Conservation (phyloP, 2,888 invertebrate species). For the Octonoba sinensis region DNA sequence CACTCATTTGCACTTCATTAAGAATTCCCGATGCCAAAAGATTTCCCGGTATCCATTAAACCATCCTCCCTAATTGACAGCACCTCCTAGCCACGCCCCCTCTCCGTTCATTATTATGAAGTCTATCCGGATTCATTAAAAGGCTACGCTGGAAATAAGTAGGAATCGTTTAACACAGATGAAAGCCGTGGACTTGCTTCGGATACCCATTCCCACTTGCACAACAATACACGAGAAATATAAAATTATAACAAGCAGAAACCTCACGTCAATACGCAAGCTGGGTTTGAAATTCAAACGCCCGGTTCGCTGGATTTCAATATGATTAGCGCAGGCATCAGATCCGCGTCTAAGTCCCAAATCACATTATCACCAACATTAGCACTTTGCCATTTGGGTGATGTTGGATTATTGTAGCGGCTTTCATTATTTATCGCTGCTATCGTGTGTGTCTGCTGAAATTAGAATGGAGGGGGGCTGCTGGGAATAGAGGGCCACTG, state of each 20-base stretch:
- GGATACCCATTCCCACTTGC: slow-evolving; percentile 2
- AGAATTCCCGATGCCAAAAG: slow-evolving; percentile 40
- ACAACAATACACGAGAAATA: slow-evolving; percentile 29
- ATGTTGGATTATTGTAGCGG: slow-evolving; percentile 61
- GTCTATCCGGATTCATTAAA: slow-evolving; percentile 60
- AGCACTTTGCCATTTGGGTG: slow-evolving; percentile 63
- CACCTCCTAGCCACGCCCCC: slow-evolving; percentile 25
- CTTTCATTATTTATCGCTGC: slow-evolving; percentile 62
- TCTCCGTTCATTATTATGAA: slow-evolving; percentile 23
- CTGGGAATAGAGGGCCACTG: slow-evolving; percentile 13
- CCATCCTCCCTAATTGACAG: slow-evolving; percentile 56
- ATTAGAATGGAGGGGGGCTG: slow-evolving; percentile 43
- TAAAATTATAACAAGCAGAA: slow-evolving; percentile 50
- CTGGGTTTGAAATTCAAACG: slow-evolving; percentile 44
- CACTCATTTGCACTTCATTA: slow-evolving; percentile 48
- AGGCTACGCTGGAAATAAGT: slow-evolving; percentile 23
- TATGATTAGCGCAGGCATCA: slow-evolving; percentile 54
- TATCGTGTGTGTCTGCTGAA: slow-evolving; percentile 39
- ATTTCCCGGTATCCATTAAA: slow-evolving; percentile 47
- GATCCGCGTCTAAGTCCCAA: slow-evolving; percentile 53
- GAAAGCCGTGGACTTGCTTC: slow-evolving; percentile 33
- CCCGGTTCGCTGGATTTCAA: slow-evolving; percentile 46
- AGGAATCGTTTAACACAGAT: slow-evolving; percentile 46
- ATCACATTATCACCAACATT: slow-evolving; percentile 61
- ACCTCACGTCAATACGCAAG: slow-evolving; percentile 19